Base-by-base conservation (phyloP, 2,888 invertebrate genomes). In the Odontocolon sp. region DNA sequence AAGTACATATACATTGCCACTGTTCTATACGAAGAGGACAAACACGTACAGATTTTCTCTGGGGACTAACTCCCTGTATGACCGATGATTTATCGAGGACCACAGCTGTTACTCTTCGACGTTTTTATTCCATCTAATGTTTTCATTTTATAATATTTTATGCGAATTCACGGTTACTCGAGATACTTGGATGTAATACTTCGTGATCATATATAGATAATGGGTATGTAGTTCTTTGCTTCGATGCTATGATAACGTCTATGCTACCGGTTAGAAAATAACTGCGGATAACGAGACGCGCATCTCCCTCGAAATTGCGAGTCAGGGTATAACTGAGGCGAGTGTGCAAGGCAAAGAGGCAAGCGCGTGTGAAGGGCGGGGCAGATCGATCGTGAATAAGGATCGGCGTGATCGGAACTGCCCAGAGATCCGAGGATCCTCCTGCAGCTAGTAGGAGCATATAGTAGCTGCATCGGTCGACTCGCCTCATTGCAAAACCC, bases 321-420 rank as follows among this genome's bases (percentile, higher is more conserved):
- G 33, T 47, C 18, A 18, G 16, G 31, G 59, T 42, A 33, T 33
- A 14, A 21, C 47, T 4, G 21, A 38, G 26, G 21, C 61, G 38
- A 57, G 8, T 31, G 31, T 26, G 26, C 69, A 47, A 11, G 28
- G 11, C 33, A 56, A 47, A 54, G 45, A 64, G 57, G 45, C 61
- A 31, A 57, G 71, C 66, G 59, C 61, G 71, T 70, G 61, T 76
- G 70, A 54, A 76, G 78, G 80, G 80, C 78, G 78, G 78, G 73
- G 54, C 69, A 56, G 78, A 78, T 75, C 78, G 78, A 75, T 78
- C 78, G 78, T 75, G 80, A 79, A 77, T 79, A 79, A 79, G 77
- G 74, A 79, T 79, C 74, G 71, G 70, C 52, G 52, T 64, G 71
- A 71, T 71, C 71, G 56, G 38, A 42, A 59, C 57, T 28, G 47